Evolutionary conservation across 2,113 vertebrate genomes (phyloP).

Genomic region (Platysteira castanea): DNA sequence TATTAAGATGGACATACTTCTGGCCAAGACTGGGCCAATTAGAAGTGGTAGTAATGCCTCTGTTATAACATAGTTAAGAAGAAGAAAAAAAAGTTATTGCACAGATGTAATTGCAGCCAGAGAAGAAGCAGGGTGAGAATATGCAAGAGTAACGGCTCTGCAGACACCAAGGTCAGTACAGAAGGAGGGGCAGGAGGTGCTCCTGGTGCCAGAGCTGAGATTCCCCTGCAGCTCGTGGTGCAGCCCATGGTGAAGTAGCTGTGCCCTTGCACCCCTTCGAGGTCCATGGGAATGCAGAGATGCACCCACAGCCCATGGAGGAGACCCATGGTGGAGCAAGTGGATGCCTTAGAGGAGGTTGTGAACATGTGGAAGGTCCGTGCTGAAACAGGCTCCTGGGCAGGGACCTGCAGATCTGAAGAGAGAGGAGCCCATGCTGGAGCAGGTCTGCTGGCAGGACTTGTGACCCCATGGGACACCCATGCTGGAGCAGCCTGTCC

Average conservation of each 20-base stretch:
- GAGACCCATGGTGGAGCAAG: rapidly evolving
- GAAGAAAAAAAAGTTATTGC: background rate
- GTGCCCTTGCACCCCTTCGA: background rate
- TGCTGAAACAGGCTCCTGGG: background rate
- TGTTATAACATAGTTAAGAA: background rate
- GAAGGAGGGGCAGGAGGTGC: background rate
- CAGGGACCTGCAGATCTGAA: background rate
- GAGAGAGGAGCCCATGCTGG: too few relatives aligned
- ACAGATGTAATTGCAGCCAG: too few relatives aligned
- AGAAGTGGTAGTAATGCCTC: background rate
- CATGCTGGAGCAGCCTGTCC: too few relatives aligned
- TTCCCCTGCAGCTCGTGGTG: rapidly evolving
- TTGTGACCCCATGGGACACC: background rate
- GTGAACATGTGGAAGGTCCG: rapidly evolving
- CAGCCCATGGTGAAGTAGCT: background rate
- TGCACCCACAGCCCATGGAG: background rate
- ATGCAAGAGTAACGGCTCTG: rapidly evolving
- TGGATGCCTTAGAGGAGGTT: background rate
- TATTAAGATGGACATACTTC: background rate
- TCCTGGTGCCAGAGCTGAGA: background rate
- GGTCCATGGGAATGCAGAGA: background rate
- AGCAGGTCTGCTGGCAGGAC: background rate
- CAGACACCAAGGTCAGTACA: background rate
- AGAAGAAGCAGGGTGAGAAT: background rate
- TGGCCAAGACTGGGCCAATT: too few relatives aligned